Evolutionary conservation across 1,140 invertebrate species (phyloP), one percentile per base, ranked within the genome.

Genomic region (Lasioglossum albipes): DNA sequence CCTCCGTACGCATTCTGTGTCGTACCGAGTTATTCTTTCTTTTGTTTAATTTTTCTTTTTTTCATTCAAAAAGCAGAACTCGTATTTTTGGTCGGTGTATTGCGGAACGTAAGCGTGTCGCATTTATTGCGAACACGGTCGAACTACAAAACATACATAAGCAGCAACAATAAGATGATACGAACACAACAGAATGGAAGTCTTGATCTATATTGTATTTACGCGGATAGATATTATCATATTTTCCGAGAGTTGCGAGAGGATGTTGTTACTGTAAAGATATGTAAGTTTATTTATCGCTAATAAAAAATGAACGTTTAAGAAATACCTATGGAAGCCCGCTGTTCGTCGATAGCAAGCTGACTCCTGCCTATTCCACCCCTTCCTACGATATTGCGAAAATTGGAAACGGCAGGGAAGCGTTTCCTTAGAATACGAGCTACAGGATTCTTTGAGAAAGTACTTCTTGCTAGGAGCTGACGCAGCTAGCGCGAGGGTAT

Each of bases 211-310:
- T 76, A 84, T 59, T 68, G 67, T 84, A 91, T 91, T 86, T 81
- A 85, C 68, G 80, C 77, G 79, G 71, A 89, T 89, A 88, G 85
- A 88, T 87, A 88, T 80, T 88, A 87, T 89, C 92, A 93, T 93
- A 93, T 93, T 93, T 93, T 93, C 89, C 87, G 91, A 93, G 85
- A 91, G 88, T 93, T 91, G 88, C 88, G 89, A 92, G 87, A 90
- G 88, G 89, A 91, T 80, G 91, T 93, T 93, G 93, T 93, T 93
- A 93, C 89, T 93, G 92, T 93, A 93, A 92, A 93, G 90, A 93
- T 92, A 91, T 93, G 91, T 93, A 93, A 93, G 91, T 93, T 93
- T 93, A 93, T 93, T 93, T 93, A 93, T 93, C 91, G 88, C 91
- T 93, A 93, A 93, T 93, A 93, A 93, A 59, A 93, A 93, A 90